phyloP scores from a whole-genome alignment of 2,113 vertebrate genomes.

The Morphnarchus princeps region DNA sequence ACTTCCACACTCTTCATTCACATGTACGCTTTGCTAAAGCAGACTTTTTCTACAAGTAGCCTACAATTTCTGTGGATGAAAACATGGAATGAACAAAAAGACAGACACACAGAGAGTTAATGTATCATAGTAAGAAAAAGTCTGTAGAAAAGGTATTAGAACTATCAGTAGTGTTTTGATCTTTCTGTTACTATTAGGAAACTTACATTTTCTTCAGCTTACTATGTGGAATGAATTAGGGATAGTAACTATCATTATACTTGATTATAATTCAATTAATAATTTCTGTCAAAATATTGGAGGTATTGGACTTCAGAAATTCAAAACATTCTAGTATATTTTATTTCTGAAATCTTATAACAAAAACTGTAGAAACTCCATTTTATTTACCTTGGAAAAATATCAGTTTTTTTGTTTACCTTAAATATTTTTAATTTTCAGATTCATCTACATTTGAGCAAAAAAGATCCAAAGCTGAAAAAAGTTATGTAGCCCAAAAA shows the following conservation, averaged over 20 bases:
- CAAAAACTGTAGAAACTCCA: accelerated
- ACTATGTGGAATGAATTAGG: neutral
- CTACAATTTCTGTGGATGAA: neutral
- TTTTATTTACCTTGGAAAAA: neutral
- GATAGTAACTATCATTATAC: neutral
- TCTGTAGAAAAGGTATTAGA: neutral
- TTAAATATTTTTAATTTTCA: neutral
- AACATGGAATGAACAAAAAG: neutral
- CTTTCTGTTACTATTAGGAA: neutral
- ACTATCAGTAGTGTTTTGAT: neutral
- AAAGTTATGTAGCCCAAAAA: neutral
- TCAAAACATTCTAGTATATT: neutral
- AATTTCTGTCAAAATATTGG: neutral
- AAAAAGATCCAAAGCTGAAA: neutral
- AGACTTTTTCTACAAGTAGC: neutral
- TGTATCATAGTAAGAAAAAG: neutral
- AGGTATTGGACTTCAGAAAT: neutral
- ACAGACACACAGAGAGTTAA: neutral
- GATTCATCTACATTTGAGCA: neutral
- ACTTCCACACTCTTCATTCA: neutral
- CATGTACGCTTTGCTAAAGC: neutral
- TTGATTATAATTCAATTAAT: neutral
- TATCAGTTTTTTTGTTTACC: accelerated
- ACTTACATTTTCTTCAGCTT: neutral
- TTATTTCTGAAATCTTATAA: neutral